Evolutionary conservation across 1,140 invertebrate species (phyloP), one percentile per base, ranked within the genome.

Genomic region (Drosophila nebulosa): DNA sequence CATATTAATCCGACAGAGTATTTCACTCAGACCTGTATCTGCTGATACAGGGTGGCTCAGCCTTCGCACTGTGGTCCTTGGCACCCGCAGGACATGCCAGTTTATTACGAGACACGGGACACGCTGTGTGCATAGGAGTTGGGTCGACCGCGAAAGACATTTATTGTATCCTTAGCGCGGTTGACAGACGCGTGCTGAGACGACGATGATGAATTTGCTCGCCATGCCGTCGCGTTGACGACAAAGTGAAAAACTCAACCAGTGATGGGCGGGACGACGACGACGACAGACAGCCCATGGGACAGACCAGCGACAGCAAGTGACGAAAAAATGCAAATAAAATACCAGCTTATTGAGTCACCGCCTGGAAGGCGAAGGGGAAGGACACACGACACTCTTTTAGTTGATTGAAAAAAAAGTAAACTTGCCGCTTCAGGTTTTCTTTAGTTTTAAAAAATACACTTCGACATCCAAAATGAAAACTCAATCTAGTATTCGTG

Each of bases 1-100:
- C 83, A 88, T 83, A 88, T 88, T 88, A 88, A 88, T 88, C 79
- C 78, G 69, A 88, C 83, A 88, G 83, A 88, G 83, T 88, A 88
- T 86, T 86, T 86, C 83, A 83, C 74, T 88, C 83, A 79, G 71
- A 50, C 39, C 35, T 39, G 22, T 35, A 50, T 32, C 14, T 22
- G 46, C 9, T 26, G 21, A 27, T 61, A 77, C 57, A 57, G 83
- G 71, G 83, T 69, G 81, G 60, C 50, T 59, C 46, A 26, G 51
- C 4, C 10, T 27, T 6, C 22, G 9, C 12, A 12, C 52, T 21
- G 30, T 42, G 16, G n/a, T 39, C 12, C 9, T 59, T 12, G 39
- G 2, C n/a, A 55, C 21, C 64, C 42, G 21, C 58, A 16, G 18
- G 9, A 14, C 16, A 57, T 74, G 3, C 0, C 3, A 6, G 70